Percentiles rank a stretch among this genome's conserved stretches.
phyloP scores from a whole-genome alignment of 2,888 invertebrate genomes.

The Cerastis rubricosa region DNA sequence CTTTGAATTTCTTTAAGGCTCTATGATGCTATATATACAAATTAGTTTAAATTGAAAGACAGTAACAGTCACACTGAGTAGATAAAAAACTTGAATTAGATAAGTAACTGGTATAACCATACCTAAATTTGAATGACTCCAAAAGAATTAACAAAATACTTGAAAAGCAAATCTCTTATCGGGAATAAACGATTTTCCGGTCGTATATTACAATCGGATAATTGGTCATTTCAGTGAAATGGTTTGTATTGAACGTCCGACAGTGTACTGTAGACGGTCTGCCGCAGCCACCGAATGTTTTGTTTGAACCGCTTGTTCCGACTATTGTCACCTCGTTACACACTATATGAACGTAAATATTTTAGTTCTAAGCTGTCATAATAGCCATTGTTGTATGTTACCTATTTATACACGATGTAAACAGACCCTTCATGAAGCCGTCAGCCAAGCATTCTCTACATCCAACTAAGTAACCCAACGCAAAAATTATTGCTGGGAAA shows the following conservation, averaged over 20 bases:
- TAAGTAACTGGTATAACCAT: background rate
- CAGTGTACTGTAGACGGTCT: conserved; percentile 40
- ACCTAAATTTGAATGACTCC: background rate
- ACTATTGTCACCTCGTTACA: conserved; percentile 67
- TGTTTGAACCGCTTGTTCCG: conserved; percentile 65
- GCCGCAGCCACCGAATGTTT: conserved; percentile 43
- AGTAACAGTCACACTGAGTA: background rate
- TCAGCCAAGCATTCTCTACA: no score
- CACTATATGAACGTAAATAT: conserved; percentile 56
- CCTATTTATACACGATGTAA: conserved; percentile 2
- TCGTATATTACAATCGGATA: conserved; percentile 26
- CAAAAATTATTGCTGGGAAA: no score
- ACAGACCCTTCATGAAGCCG: no score
- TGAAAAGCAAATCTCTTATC: conserved; percentile 40
- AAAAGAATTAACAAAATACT: conserved; percentile 5
- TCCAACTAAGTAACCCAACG: no score
- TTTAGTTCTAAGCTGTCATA: conserved; percentile 46
- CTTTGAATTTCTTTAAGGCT: background rate
- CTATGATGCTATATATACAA: background rate
- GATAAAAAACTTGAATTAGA: conserved; percentile 9
- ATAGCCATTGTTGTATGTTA: conserved; percentile 54
- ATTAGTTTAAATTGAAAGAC: background rate
- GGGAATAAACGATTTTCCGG: conserved; percentile 34
- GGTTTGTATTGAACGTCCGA: conserved; percentile 18
- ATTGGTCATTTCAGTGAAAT: conserved; percentile 39